Conservation (phyloP, 2,113 vertebrate species). For the Sapayoa aenigma region DNA sequence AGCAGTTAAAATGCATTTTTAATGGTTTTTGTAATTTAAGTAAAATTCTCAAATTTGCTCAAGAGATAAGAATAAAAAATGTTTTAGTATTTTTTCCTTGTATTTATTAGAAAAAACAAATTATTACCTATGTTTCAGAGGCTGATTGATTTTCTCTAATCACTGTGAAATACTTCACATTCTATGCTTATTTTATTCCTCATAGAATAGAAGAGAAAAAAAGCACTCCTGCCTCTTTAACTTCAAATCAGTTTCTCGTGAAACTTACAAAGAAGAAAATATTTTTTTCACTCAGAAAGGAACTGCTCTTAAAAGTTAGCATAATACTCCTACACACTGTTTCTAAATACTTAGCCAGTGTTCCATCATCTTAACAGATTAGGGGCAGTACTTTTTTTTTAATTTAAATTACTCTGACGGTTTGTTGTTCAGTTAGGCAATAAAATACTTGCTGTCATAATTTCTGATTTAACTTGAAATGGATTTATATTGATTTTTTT, state of each 20-base stretch:
- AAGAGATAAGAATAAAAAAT: background rate
- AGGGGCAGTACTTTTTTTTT: background rate
- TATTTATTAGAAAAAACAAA: background rate
- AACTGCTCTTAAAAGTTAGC: background rate
- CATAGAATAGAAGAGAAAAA: background rate
- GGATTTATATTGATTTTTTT: background rate
- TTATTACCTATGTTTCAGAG: background rate
- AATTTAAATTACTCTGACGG: background rate
- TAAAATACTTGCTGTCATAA: background rate
- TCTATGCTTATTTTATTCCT: background rate
- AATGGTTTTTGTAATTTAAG: background rate
- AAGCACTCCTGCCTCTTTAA: background rate
- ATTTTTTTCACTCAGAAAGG: background rate
- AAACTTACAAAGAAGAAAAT: background rate
- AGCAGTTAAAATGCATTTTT: background rate
- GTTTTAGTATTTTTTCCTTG: background rate
- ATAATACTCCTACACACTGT: background rate
- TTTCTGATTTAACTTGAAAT: background rate
- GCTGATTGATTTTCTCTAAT: background rate
- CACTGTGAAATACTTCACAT: background rate
- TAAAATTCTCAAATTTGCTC: background rate
- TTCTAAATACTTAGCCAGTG: background rate
- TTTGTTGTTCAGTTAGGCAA: background rate
- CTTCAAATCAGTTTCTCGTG: background rate
- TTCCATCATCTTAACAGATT: background rate